These are phyloP conservation scores for Pollenia griseotomentosa DNA, from an alignment of 2,888 invertebrate genomes.

Conservation along the genomic window DNA sequence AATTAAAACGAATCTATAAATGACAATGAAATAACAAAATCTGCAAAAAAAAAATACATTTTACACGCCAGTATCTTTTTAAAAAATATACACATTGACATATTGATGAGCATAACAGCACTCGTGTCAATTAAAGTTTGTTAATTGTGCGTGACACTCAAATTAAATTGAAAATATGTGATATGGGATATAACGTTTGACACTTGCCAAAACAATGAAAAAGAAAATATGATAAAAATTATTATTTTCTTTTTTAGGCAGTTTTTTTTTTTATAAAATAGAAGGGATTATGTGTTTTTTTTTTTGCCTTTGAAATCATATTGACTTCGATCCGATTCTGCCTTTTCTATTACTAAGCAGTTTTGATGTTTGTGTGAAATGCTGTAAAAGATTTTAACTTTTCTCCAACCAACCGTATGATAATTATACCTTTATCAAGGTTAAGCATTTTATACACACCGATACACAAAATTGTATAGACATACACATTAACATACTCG, in stretches of 20 bases:
- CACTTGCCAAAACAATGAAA: not conserved
- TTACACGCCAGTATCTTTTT: too few species aligned
- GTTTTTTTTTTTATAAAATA: too few species aligned
- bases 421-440: slow-evolving; percentile 59
- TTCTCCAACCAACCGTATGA: slow-evolving; percentile 34
- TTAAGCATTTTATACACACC: slow-evolving; percentile 50
- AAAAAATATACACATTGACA: not conserved
- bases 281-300: too few species aligned
- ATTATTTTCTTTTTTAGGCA: too few species aligned
- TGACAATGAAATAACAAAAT: too few species aligned
- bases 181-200: not conserved
- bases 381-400: slow-evolving; percentile 36
- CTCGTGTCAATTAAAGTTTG: slow-evolving; percentile 3
- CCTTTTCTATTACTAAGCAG: not conserved
- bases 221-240: not conserved
- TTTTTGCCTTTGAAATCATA: not conserved
- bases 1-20: too few species aligned
- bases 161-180: slow-evolving; percentile 19
- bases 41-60: too few species aligned
- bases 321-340: not conserved
- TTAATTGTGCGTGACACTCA: slow-evolving; percentile 11
- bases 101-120: not conserved
- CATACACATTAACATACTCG: not conserved
- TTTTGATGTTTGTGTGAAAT: slow-evolving; percentile 24
- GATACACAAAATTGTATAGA: not conserved